Percentiles rank a stretch among this genome's conserved stretches.
These are phyloP conservation scores for Chroicocephalus ridibundus DNA, from an alignment of 2,113 vertebrate species.

Conservation along the genomic window DNA sequence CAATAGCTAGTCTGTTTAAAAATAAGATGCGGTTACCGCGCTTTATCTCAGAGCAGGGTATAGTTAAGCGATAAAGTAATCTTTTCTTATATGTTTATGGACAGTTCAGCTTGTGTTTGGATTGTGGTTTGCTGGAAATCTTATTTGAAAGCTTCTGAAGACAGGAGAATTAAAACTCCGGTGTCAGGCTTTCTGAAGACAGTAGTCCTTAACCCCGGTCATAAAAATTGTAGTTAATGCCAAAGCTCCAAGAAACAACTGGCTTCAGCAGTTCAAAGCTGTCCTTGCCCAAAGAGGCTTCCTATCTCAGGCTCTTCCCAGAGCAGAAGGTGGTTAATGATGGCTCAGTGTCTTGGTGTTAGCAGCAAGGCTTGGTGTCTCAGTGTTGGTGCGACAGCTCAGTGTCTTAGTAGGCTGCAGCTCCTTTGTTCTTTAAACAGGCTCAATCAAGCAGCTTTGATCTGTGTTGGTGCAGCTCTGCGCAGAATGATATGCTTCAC, in stretches of 20 bases:
- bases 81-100: not conserved
- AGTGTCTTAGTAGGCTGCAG: not conserved
- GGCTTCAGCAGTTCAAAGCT: not conserved
- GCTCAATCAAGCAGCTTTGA: not conserved
- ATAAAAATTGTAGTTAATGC: not conserved
- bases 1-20: not conserved
- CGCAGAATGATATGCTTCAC: slow-evolving; percentile 10
- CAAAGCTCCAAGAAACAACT: not conserved
- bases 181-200: not conserved
- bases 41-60: not conserved
- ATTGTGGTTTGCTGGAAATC: not conserved
- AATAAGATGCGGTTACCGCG: not conserved
- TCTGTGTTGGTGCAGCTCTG: not conserved
- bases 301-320: not conserved
- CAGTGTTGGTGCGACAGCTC: not conserved
- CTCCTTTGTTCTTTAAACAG: not conserved
- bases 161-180: not conserved
- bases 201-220: not conserved
- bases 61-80: not conserved
- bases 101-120: not conserved
- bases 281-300: not conserved
- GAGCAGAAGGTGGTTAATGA: not conserved
- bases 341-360: not conserved
- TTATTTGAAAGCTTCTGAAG: not conserved
- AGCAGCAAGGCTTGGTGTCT: rapidly evolving